These are phyloP conservation scores for Tapirus indicus DNA, from an alignment of 2,797 vertebrate species.

Conservation along the genomic window DNA sequence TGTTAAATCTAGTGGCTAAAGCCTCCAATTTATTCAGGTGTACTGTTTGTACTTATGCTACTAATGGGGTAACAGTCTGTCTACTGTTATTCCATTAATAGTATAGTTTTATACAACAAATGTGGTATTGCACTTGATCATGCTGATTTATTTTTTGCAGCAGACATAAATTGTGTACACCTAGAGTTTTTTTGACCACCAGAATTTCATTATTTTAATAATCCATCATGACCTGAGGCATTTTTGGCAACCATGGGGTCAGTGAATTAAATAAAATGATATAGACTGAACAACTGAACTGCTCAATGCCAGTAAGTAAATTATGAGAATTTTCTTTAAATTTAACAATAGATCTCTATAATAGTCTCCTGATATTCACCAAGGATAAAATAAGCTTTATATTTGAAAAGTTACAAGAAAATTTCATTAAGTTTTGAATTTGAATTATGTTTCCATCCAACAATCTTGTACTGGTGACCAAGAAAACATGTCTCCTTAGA, in stretches of 20 bases:
- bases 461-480: background rate
- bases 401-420: conserved; percentile 35
- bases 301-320: conserved; percentile 11
- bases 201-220: conserved; percentile 7
- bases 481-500: conserved; percentile 32
- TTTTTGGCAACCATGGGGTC: conserved; percentile 43
- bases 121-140: background rate
- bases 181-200: background rate
- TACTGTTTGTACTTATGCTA: background rate
- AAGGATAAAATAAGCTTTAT: conserved; percentile 1
- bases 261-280: background rate
- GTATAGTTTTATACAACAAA: background rate
- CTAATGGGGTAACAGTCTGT: background rate
- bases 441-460: background rate
- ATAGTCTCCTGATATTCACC: background rate
- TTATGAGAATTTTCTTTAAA: background rate
- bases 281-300: background rate
- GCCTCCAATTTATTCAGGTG: background rate
- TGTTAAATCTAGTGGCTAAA: background rate
- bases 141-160: background rate
- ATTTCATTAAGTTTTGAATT: conserved; percentile 21
- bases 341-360: background rate
- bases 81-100: background rate
- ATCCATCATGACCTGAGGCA: conserved; percentile 17
- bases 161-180: background rate